Evolutionary conservation across 2,888 invertebrate species (phyloP).

Genomic region (Timema cristinae): DNA sequence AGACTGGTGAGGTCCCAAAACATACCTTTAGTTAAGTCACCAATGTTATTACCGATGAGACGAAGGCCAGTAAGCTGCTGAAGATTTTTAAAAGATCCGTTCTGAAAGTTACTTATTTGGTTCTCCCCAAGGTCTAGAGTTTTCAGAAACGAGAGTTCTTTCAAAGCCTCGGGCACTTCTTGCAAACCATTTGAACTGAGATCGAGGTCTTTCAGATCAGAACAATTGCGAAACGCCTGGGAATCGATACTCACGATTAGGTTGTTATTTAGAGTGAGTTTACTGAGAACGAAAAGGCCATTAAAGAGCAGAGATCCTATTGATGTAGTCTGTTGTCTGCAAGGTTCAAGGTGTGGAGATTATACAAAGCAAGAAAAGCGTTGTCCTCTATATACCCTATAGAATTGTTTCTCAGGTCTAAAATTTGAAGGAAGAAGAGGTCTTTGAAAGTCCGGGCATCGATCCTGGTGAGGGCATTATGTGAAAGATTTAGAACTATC

Average conservation of each 20-base stretch:
- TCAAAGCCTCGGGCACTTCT: slow-evolving; percentile 76
- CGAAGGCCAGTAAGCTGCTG: slow-evolving; percentile 82
- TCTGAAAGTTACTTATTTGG: slow-evolving; percentile 75
- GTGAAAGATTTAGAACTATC: slow-evolving; percentile 79
- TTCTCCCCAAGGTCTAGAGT: slow-evolving; percentile 91
- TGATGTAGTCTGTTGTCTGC: slow-evolving; percentile 82
- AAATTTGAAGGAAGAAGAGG: slow-evolving; percentile 77
- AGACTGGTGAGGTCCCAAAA: slow-evolving; percentile 79
- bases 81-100: slow-evolving; percentile 80
- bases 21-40: slow-evolving; percentile 79
- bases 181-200: slow-evolving; percentile 80
- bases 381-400: slow-evolving; percentile 86
- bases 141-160: slow-evolving; percentile 76
- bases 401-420: slow-evolving; percentile 81
- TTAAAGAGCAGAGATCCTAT: slow-evolving; percentile 78
- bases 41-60: slow-evolving; percentile 85
- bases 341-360: slow-evolving; percentile 82
- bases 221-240: slow-evolving; percentile 82
- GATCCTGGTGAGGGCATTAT: slow-evolving; percentile 79
- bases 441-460: slow-evolving; percentile 83
- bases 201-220: slow-evolving; percentile 82
- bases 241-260: slow-evolving; percentile 72
- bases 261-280: slow-evolving; percentile 82
- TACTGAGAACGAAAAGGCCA: slow-evolving; percentile 76
- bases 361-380: slow-evolving; percentile 81